Percentiles rank a stretch among this genome's conserved stretches.
These are phyloP conservation scores for Drosophila repletoides DNA, from an alignment of 1,140 invertebrate species.

Conservation along the genomic window DNA sequence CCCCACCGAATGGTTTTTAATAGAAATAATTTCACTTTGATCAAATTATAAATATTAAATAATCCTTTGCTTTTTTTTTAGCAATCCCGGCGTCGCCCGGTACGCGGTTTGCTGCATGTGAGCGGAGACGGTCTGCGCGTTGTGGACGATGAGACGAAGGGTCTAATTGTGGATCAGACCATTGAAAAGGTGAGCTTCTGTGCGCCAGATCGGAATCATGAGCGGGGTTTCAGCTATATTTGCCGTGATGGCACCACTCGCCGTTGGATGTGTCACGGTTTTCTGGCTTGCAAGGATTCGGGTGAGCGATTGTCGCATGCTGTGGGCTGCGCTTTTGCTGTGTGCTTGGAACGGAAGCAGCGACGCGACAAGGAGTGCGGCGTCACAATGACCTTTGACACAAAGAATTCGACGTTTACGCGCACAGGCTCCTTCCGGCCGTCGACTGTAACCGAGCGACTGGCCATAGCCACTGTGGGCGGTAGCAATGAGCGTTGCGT, in stretches of 20 bases:
- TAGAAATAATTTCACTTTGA: not conserved
- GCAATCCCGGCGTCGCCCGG: slow-evolving; percentile 93
- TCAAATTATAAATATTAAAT: not conserved
- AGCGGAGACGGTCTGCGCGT: slow-evolving; percentile 98
- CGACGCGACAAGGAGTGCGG: slow-evolving; percentile 97
- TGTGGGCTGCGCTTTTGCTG: slow-evolving; percentile 99
- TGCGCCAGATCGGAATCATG: slow-evolving; percentile 98
- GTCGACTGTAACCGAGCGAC: slow-evolving; percentile 90
- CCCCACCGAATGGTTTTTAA: not conserved
- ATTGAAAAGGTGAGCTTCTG: slow-evolving; percentile 99
- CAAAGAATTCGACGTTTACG: slow-evolving; percentile 96
- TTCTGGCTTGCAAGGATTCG: slow-evolving; percentile 97
- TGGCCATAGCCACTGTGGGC: slow-evolving; percentile 83
- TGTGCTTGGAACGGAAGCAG: slow-evolving; percentile 98
- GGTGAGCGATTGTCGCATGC: slow-evolving; percentile 99
- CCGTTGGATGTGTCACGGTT: slow-evolving; percentile 99
- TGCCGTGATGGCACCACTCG: slow-evolving; percentile 86
- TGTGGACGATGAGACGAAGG: slow-evolving; percentile 99
- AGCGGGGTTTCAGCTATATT: slow-evolving; percentile 94
- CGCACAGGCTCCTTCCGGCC: slow-evolving; percentile 95
- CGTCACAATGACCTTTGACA: slow-evolving; percentile 96
- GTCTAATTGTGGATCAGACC: slow-evolving; percentile 99
- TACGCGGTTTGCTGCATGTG: slow-evolving; percentile 96
- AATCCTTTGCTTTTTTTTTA: slow-evolving; percentile 66
- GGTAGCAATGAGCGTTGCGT: slow-evolving; percentile 53